A percentile compares a stretch with the other conserved stretches of the same genome.
phyloP scores from a whole-genome alignment of 2,113 vertebrate genomes.

The Agelaius phoeniceus region DNA sequence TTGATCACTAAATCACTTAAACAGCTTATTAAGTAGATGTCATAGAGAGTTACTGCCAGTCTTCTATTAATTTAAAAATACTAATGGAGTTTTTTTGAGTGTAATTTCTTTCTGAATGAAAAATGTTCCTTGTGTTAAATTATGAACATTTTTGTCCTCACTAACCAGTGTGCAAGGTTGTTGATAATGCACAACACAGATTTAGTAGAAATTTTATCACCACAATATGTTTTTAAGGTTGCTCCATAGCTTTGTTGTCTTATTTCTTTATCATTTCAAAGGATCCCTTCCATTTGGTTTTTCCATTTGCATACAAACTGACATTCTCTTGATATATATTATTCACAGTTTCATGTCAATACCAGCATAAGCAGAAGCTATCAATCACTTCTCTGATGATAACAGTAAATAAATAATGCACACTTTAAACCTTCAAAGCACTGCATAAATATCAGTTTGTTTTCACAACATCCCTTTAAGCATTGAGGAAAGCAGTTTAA shows the following conservation, averaged over 20 bases:
- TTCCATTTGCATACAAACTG: conserved; percentile 28
- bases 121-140: conserved; percentile 15
- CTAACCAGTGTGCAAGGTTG: background rate
- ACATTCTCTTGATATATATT: conserved; percentile 3
- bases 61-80: conserved; percentile 57
- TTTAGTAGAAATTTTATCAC: background rate
- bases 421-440: conserved; percentile 51
- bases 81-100: background rate
- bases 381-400: conserved; percentile 26
- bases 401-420: conserved; percentile 56
- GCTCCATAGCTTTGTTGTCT: background rate
- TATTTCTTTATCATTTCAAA: conserved; percentile 31
- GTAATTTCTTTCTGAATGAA: conserved; percentile 51
- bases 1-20: conserved; percentile 71
- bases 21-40: conserved; percentile 69
- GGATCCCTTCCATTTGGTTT: conserved; percentile 1
- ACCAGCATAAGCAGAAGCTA: background rate
- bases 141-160: background rate
- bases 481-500: background rate
- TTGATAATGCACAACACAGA: background rate
- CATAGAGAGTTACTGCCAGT: conserved; percentile 59
- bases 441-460: conserved; percentile 41
- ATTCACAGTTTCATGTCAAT: conserved; percentile 41
- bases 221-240: background rate
- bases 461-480: conserved; percentile 29